Base-by-base conservation (phyloP, 1,140 invertebrate species). In the Phortica variegata region DNA sequence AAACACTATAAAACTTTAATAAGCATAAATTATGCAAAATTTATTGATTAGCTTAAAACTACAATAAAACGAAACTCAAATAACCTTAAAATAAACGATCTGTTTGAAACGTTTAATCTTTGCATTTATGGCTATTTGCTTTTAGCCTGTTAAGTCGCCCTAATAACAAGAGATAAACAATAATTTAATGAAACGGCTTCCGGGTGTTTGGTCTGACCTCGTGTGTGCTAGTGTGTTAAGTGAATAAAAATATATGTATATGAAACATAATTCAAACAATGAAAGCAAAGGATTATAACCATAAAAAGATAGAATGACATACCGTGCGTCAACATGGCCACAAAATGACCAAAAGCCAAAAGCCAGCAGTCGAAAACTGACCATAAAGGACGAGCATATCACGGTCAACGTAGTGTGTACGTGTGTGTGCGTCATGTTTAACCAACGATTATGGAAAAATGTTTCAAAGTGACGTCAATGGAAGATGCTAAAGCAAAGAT, bases 221-320 rank as follows among this genome's bases (percentile, higher is more conserved):
- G 16, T 29, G 12, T 29, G 33, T 33, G 52, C 19, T 34, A 52
- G 49, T 52, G 60, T 60, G 63, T 68, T 68, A 68, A 68, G 63
- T 68, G 63, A 68, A 68, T 68, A 69, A 68, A 68, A 68, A 68
- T 68, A 68, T 68, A 65, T 69, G 63, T 68, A 68, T 68, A 65
- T 69, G 63, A 68, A 55, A 49, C 63, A 68, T 68, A 68, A 68
- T 63, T 68, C 63, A 68, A 63, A 58, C 60, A 60, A 47, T 47
- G 57, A 29, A 16, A 33, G 20, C 36, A 63, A 56, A 50, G 61
- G 60, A 54, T 61, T 61, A 61, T 38, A 54, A 49, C 23, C 59
- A 51, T 60, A 52, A 63, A 54, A 49, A 41, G 54, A 58, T 60
- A 56, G 63, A 62, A 49, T 36, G 45, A 44, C 50, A 58, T 58